Percentiles rank a stretch among this genome's conserved stretches.
Conservation (phyloP, 2,797 vertebrate species). For the Channa striata region DNA sequence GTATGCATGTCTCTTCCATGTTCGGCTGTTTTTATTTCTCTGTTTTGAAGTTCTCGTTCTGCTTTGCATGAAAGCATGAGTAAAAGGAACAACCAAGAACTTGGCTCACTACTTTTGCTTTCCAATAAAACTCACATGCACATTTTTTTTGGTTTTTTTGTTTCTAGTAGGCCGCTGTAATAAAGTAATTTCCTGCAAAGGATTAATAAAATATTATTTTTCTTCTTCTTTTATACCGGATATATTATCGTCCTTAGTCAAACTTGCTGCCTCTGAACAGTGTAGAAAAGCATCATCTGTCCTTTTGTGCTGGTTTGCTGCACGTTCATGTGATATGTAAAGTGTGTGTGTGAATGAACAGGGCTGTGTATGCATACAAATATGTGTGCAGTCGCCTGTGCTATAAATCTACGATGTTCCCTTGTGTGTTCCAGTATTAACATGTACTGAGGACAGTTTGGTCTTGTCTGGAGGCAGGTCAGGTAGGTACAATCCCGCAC, state of each 20-base stretch:
- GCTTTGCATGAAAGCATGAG: neutral
- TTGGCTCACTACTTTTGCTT: too few relatives aligned
- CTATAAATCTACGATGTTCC: conserved; percentile 59
- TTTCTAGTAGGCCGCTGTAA: too few relatives aligned
- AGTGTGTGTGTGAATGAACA: neutral
- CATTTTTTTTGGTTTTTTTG: neutral
- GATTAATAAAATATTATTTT: too few relatives aligned
- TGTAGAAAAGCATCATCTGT: neutral
- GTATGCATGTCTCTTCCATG: neutral
- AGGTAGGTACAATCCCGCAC: conserved; percentile 80
- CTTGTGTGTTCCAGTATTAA: conserved; percentile 85
- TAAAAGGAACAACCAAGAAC: too few relatives aligned
- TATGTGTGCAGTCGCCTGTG: conserved; percentile 9
- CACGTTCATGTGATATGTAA: neutral
- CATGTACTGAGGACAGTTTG: conserved; percentile 78
- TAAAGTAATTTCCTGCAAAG: too few relatives aligned
- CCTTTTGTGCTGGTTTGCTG: neutral
- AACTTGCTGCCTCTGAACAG: conserved; percentile 9
- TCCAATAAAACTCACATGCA: too few relatives aligned
- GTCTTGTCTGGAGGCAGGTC: conserved; percentile 67
- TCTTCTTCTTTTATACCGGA: too few relatives aligned
- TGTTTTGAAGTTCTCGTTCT: neutral
- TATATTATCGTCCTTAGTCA: neutral
- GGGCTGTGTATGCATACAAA: neutral
- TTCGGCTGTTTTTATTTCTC: neutral